Conservation (phyloP, 2,113 vertebrate genomes). For the Rhinopomastus cyanomelas region DNA sequence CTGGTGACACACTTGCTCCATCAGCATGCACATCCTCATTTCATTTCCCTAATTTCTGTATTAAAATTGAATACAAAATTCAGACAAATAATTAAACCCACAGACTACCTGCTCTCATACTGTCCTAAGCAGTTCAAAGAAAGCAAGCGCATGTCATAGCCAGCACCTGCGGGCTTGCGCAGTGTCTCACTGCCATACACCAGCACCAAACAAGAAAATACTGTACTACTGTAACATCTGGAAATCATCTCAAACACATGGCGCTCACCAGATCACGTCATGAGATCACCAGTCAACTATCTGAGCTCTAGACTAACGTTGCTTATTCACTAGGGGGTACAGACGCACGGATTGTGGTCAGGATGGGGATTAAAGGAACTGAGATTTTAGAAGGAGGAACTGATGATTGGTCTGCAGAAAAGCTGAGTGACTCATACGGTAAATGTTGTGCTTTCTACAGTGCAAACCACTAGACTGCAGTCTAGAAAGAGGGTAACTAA, state of each 20-base stretch:
- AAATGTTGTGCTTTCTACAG: neutral
- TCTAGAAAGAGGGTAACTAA: neutral
- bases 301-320: neutral
- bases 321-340: neutral
- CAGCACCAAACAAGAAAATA: neutral
- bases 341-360: neutral
- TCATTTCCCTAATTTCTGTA: conserved; percentile 32
- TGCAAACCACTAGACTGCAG: neutral
- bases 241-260: neutral
- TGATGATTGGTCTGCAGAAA: neutral
- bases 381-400: conserved; percentile 31
- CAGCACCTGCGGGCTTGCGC: neutral
- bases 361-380: neutral
- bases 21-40: conserved; percentile 55
- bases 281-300: neutral
- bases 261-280: neutral
- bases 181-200: neutral
- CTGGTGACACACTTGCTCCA: neutral
- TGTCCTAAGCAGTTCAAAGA: neutral
- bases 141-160: neutral
- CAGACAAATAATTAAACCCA: neutral
- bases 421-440: neutral
- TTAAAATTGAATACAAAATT: neutral
- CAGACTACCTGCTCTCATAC: neutral
- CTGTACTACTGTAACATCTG: fast-evolving